phyloP scores from a whole-genome alignment of 2,888 invertebrate genomes.

The Yponomeuta evonymella region DNA sequence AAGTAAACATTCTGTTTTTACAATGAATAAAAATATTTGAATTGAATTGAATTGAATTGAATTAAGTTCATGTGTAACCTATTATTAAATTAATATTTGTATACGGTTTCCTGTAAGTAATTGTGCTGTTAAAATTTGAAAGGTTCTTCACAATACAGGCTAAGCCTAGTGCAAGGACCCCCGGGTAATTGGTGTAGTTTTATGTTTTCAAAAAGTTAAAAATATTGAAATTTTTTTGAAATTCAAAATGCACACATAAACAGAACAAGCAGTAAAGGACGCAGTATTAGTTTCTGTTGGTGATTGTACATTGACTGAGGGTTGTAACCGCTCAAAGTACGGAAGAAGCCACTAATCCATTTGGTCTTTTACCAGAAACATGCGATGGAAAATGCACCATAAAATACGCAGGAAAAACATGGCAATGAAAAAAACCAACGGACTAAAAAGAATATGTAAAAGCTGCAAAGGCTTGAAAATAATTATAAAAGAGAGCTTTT shows the following conservation, averaged over 20 bases:
- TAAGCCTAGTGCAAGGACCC: no score
- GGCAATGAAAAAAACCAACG: conserved; percentile 15
- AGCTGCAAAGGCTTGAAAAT: background rate
- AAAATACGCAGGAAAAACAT: conserved; percentile 36
- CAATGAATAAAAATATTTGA: no score
- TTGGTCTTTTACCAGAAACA: conserved; percentile 42
- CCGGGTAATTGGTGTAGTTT: no score
- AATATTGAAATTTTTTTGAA: no score
- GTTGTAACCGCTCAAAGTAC: conserved; percentile 27
- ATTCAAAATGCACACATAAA: background rate
- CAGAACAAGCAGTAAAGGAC: no score
- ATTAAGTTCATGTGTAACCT: no score
- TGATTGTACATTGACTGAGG: background rate
- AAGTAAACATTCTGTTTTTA: no score
- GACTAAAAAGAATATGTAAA: background rate
- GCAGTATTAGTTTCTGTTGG: background rate
- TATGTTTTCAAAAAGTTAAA: no score
- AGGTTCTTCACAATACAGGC: background rate
- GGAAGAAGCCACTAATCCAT: conserved; percentile 59
- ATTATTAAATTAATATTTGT: no score
- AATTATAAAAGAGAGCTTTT: conserved; percentile 9
- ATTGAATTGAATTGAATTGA: no score
- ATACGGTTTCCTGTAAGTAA: no score
- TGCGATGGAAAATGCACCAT: conserved; percentile 38
- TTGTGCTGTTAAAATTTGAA: no score